Evolutionary conservation across 2,888 invertebrate species (phyloP), one percentile per base, ranked within the genome.

Genomic region (Hermaeophaga mercurialis): DNA sequence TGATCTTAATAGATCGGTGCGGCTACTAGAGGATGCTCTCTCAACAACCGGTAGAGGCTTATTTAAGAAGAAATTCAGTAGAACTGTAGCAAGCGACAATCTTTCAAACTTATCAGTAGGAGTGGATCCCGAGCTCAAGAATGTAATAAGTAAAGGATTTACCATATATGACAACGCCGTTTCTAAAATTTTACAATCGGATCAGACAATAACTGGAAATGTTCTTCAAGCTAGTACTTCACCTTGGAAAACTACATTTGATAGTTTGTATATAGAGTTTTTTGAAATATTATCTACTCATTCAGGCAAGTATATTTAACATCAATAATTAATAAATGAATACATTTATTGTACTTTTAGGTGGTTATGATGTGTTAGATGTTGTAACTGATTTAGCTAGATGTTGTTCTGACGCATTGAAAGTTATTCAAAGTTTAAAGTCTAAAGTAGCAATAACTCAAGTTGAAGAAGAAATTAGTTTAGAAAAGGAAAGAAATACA

Each of bases 401-500:
- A 28, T 76, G 75, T 58, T 78, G 78, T 63, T 72, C 75, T 1
- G 78, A 79, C 66, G 71, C 75, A 9, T 65, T 78, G 15, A 72
- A 72, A 58, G 72, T 78, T 22, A 67, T 77, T 33, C 67, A 70
- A 58, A 69, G 72, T n/a, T 64, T 77, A 47, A 75, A 76, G 64
- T 66, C 73, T 0, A 75, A 76, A 66, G 72, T 74, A 17, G 66
- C 70, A 22, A 53, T 67, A 33, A 49, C 60, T n/a, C 46, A 56
- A 18, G 28, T 63, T 2, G 66, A 71, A 33, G 72, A 73, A 56
- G 75, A 75, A 54, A 55, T 56, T 19, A 87, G 85, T 85, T 70
- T 96, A 28, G 87, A 89, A 59, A 87, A 89, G 68, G 96, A 96
- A 74, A 84, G 90, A 24, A 90, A 92, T 70, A 94, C 92, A 0